These are phyloP conservation scores for Brachypalpus laphriformis DNA, from an alignment of 2,888 invertebrate genomes.

Conservation along the genomic window DNA sequence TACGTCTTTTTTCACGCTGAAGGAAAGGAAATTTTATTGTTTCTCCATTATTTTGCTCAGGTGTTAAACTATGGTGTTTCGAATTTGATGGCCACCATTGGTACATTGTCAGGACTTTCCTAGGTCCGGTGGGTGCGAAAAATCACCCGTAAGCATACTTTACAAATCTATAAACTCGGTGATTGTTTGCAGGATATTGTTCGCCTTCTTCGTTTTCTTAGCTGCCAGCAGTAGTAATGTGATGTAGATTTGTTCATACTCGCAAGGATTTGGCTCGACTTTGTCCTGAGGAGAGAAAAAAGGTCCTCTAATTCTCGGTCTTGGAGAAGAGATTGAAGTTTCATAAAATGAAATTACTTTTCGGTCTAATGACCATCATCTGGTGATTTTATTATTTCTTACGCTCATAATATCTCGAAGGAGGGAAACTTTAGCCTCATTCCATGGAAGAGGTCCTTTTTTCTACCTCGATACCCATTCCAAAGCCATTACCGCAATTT, in stretches of 20 bases:
- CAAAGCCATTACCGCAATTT: slow-evolving; percentile 56
- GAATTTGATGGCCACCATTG: slow-evolving; percentile 58
- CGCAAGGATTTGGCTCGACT: background rate
- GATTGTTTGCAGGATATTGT: slow-evolving; percentile 19
- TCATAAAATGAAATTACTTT: slow-evolving; percentile 74
- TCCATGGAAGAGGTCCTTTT: background rate
- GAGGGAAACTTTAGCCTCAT: slow-evolving; percentile 28
- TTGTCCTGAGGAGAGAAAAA: slow-evolving; percentile 26
- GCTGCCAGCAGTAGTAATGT: slow-evolving; percentile 23
- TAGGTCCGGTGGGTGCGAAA: background rate
- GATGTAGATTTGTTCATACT: slow-evolving; percentile 48
- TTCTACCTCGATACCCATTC: slow-evolving; percentile 4
- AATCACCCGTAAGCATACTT: slow-evolving; percentile 18
- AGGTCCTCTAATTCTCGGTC: slow-evolving; percentile 42
- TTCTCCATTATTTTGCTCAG: slow-evolving; percentile 67
- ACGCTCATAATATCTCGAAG: slow-evolving; percentile 40
- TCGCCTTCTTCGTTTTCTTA: background rate
- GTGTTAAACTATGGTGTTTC: slow-evolving; percentile 68
- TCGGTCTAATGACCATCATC: slow-evolving; percentile 74
- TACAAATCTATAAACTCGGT: slow-evolving; percentile 56
- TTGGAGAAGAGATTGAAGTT: slow-evolving; percentile 60
- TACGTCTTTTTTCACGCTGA: slow-evolving; percentile 49
- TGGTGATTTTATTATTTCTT: slow-evolving; percentile 73
- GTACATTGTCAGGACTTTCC: slow-evolving; percentile 26
- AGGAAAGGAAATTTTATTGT: slow-evolving; percentile 55